These are phyloP conservation scores for Coleophora deauratella DNA, from an alignment of 2,888 invertebrate genomes.

Conservation along the genomic window DNA sequence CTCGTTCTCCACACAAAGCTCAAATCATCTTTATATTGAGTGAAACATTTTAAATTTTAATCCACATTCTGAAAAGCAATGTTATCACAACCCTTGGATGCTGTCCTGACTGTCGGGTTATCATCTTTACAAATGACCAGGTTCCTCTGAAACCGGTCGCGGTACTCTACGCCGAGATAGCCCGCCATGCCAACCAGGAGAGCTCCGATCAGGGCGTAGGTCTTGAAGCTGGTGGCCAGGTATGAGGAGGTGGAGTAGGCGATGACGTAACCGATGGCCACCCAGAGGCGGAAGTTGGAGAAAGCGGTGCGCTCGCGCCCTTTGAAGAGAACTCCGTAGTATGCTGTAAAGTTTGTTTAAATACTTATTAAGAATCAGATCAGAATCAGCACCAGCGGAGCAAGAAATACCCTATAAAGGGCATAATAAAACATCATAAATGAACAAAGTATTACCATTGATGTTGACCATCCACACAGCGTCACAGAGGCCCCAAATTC, in stretches of 20 bases:
- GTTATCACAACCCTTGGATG: slow-evolving; percentile 46
- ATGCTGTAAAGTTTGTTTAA: slow-evolving; percentile 44
- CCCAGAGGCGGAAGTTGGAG: slow-evolving; percentile 81
- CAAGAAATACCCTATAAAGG: too few species aligned
- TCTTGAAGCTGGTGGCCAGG: slow-evolving; percentile 66
- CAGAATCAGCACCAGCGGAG: too few species aligned
- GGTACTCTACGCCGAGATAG: slow-evolving; percentile 61
- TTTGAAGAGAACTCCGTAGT: slow-evolving; percentile 77
- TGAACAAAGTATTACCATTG: too few species aligned
- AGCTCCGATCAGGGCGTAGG: slow-evolving; percentile 61
- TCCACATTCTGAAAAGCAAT: slow-evolving; percentile 44
- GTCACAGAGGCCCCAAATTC: slow-evolving; percentile 62
- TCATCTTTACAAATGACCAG: too few species aligned
- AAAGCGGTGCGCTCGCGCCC: slow-evolving; percentile 78
- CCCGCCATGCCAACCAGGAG: slow-evolving; percentile 67
- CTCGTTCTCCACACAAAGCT: too few species aligned
- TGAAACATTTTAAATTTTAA: slow-evolving; percentile 7
- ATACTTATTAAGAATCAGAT: not conserved
- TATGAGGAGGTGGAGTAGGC: slow-evolving; percentile 74
- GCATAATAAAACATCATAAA: too few species aligned
- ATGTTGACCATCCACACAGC: slow-evolving; percentile 73
- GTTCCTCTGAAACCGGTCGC: slow-evolving; percentile 17
- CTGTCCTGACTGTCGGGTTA: slow-evolving; percentile 6
- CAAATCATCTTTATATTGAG: too few species aligned
- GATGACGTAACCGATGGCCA: slow-evolving; percentile 77